Evolutionary conservation across 2,113 vertebrate genomes (phyloP), one percentile per base, ranked within the genome.

Genomic region (Indri indri): DNA sequence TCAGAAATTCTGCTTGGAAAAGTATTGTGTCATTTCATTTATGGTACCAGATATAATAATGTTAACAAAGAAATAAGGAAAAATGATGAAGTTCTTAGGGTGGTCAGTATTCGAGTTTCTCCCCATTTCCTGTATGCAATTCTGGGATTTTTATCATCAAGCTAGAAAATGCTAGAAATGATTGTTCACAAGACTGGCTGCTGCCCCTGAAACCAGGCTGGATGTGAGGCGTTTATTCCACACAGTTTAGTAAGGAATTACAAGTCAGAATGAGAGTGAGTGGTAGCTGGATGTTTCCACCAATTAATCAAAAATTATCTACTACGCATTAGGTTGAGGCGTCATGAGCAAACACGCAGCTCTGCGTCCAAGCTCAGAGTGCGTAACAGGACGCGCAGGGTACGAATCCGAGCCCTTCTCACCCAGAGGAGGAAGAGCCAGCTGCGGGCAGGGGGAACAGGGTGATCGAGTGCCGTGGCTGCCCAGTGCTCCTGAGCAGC

Each of bases 101-200:
- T 16, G 2, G n/a, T 37, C 27, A 34, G 80, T 13, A 52, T 90
- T 94, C 66, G 17, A 50, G 66, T 82, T 88, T 42, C 50, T 81
- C 73, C 52, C 65, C 50, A 27, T 88, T 90, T 77, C 47, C n/a
- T 23, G 40, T 59, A 50, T 59, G 84, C 27, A 37, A 14, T 45
- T 40, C 40, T 63, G 81, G 87, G 66, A 50, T 52, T 57, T 66
- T 81, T 79, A 37, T 42, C 23, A 40, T 65, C 34, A 22, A 61
- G 45, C 40, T 82, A 79, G 76, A 94, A 94, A 76, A 66, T 52
- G 25, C 77, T 59, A 45, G 76, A 80, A 88, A 90, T 2, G 16
- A 32, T 34, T 80, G 18, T n/a, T 81, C 34, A 54, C 66, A 73
- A 59, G 59, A 74, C 42, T 2, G 20, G 54, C 79, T 16, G 8